Conservation (phyloP, 2,113 vertebrate species). For the Tringa solitaria region DNA sequence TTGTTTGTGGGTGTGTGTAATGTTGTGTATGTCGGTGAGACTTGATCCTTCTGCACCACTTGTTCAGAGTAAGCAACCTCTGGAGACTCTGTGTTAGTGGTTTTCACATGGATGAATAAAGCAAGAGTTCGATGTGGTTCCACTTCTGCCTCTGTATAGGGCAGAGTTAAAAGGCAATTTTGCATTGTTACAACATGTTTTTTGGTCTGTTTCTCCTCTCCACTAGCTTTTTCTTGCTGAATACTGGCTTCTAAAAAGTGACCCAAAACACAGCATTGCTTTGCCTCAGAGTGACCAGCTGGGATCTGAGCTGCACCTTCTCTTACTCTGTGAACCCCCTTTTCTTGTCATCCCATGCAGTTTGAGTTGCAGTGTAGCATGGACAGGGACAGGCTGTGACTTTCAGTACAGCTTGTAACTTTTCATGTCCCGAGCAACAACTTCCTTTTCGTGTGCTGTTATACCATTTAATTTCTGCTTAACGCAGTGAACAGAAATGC, state of each 20-base stretch:
- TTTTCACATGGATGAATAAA: neutral
- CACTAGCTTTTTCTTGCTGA: neutral
- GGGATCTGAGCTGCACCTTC: neutral
- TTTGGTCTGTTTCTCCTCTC: neutral
- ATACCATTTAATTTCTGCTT: neutral
- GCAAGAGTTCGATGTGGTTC: neutral
- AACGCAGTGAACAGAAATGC: neutral
- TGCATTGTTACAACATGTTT: neutral
- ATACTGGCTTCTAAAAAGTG: neutral
- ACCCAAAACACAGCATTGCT: no score
- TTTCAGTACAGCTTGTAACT: neutral
- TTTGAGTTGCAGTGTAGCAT: neutral
- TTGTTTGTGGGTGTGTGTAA: neutral
- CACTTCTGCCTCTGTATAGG: neutral
- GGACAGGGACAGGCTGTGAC: neutral
- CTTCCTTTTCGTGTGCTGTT: neutral
- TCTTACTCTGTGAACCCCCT: neutral
- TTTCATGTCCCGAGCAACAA: neutral
- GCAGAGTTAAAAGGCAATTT: neutral
- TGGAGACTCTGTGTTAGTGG: neutral
- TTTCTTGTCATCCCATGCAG: neutral
- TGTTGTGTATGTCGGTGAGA: accelerated
- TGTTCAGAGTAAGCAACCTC: neutral
- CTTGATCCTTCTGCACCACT: neutral
- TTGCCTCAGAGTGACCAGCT: neutral